Evolutionary conservation across 2,888 invertebrate genomes (phyloP).

Genomic region (Synanthedon andrenaeformis): DNA sequence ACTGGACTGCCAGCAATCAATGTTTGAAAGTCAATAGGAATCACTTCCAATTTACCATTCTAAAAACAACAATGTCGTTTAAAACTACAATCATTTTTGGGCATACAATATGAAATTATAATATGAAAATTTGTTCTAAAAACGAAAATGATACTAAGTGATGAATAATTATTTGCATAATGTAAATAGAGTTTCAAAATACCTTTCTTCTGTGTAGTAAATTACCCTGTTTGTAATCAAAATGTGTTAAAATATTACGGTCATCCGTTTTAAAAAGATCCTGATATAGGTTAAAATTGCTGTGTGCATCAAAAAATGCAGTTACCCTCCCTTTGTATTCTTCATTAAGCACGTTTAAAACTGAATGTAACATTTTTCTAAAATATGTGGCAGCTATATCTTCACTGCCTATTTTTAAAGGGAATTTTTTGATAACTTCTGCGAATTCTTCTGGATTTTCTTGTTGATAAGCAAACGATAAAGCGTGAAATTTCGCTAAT

Average conservation of each 20-base stretch:
- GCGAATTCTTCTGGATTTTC: conserved; percentile 22
- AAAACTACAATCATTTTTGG: too few species aligned
- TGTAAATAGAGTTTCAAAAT: too few species aligned
- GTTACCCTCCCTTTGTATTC: background rate
- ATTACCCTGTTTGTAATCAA: conserved; percentile 18
- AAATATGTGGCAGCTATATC: background rate
- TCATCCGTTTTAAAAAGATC: background rate
- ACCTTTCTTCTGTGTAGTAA: conserved; percentile 9
- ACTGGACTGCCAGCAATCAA: conserved; percentile 11
- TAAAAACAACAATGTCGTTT: conserved; percentile 7
- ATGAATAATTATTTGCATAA: too few species aligned
- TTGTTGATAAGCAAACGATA: conserved; percentile 26
- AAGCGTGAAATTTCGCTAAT: conserved; percentile 31
- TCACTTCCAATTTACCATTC: conserved; percentile 16
- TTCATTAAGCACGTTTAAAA: background rate
- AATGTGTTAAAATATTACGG: conserved; percentile 11
- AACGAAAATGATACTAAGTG: too few species aligned
- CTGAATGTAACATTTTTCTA: background rate
- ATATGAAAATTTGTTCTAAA: too few species aligned
- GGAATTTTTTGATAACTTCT: background rate
- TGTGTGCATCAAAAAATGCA: background rate
- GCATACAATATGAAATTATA: too few species aligned
- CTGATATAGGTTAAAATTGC: background rate
- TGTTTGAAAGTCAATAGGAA: conserved; percentile 21
- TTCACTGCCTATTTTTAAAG: background rate